phyloP scores from a whole-genome alignment of 2,797 vertebrate genomes.

The Crocodylus rhombifer region DNA sequence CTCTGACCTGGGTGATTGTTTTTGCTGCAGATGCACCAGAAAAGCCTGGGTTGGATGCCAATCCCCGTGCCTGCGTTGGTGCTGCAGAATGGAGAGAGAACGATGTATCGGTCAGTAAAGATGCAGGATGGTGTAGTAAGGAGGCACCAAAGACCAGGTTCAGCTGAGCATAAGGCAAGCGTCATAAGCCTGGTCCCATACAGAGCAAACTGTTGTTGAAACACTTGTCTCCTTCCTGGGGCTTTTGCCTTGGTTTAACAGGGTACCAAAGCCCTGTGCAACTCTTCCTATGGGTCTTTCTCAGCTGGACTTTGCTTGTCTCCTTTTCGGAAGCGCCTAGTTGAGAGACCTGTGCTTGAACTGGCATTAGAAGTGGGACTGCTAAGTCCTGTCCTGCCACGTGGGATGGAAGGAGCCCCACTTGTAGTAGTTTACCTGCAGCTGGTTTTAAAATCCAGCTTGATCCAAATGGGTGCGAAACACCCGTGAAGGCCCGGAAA shows the following conservation, averaged over 20 bases:
- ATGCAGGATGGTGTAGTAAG: background rate
- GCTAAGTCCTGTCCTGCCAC: slow-evolving; percentile 50
- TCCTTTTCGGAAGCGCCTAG: slow-evolving; percentile 8
- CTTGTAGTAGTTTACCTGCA: slow-evolving; percentile 38
- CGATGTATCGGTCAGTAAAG: accelerated
- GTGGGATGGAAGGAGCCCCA: slow-evolving; percentile 47
- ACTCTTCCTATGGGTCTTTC: background rate
- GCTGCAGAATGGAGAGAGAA: background rate
- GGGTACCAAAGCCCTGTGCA: background rate
- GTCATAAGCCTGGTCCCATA: background rate
- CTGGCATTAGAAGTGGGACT: slow-evolving; percentile 27
- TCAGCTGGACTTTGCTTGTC: background rate
- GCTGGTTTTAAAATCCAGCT: slow-evolving; percentile 11
- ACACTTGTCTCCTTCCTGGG: background rate
- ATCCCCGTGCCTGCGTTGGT: accelerated
- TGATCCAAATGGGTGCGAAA: background rate
- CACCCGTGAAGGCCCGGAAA: no score
- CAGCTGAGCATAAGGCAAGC: no score
- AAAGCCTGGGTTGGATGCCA: background rate
- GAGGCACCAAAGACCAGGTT: accelerated
- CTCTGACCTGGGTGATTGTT: background rate
- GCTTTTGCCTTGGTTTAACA: background rate
- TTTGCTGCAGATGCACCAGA: background rate
- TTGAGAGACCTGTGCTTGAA: slow-evolving; percentile 3
- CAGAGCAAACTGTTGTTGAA: background rate